Conservation (phyloP, 2,888 invertebrate genomes). For the Ephialtes manifestator region DNA sequence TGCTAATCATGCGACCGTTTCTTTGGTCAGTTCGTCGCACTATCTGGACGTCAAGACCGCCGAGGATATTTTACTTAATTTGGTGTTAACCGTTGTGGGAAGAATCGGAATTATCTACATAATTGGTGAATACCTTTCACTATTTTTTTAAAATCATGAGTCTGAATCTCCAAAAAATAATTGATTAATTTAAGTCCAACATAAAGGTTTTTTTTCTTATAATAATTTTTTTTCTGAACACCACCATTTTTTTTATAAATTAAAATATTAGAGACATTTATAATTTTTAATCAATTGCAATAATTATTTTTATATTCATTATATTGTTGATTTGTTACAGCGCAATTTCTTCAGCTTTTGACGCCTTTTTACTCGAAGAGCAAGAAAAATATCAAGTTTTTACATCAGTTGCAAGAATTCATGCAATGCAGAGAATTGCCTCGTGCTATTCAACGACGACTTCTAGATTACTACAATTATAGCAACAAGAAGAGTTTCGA, state of each 20-base stretch:
- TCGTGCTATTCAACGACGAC: conserved; percentile 79
- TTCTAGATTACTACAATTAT: conserved; percentile 84
- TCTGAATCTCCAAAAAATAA: background rate
- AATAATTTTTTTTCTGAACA: background rate
- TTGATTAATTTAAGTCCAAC: conserved; percentile 4
- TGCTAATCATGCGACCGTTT: conserved; percentile 79
- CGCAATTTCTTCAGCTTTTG: conserved; percentile 78
- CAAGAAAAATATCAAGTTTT: conserved; percentile 74
- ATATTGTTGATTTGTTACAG: conserved; percentile 62
- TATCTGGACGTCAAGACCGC: conserved; percentile 75
- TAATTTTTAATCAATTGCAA: background rate
- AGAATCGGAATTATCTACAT: conserved; percentile 80
- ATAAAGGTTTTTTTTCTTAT: background rate
- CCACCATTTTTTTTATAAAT: no score
- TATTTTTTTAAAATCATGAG: background rate
- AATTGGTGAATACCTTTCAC: conserved; percentile 72
- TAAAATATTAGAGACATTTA: background rate
- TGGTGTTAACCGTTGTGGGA: conserved; percentile 78
- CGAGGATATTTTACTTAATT: conserved; percentile 81
- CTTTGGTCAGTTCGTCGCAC: conserved; percentile 79
- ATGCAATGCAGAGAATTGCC: conserved; percentile 86
- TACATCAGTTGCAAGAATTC: conserved; percentile 85
- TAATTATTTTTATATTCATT: background rate
- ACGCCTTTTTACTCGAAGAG: conserved; percentile 74
- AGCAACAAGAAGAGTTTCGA: conserved; percentile 84